Evolutionary conservation across 2,113 vertebrate species (phyloP).

Genomic region (Ovis canadensis): DNA sequence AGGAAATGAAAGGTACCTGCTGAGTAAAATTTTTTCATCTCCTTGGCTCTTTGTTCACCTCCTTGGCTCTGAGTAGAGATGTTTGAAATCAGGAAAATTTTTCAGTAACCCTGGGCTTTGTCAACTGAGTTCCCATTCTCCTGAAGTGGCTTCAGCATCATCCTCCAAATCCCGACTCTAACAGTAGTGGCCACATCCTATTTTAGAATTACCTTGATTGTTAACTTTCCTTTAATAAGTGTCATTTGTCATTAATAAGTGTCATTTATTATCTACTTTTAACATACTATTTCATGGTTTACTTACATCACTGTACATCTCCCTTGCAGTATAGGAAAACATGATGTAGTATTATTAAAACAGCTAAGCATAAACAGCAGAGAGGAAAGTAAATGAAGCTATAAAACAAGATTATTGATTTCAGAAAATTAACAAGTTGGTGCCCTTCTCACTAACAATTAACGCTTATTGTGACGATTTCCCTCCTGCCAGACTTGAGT

Average conservation of each 20-base stretch:
- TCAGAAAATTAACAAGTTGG: conserved; percentile 27
- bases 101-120: background rate
- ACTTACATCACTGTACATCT: background rate
- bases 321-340: background rate
- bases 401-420: conserved; percentile 34
- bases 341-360: background rate
- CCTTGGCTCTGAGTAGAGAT: background rate
- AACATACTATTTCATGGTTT: conserved; percentile 8
- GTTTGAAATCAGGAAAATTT: background rate
- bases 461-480: background rate
- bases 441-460: conserved; percentile 15
- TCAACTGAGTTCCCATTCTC: background rate
- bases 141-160: background rate
- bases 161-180: background rate
- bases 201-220: background rate
- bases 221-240: conserved; percentile 25
- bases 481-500: background rate
- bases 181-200: background rate
- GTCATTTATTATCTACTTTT: background rate
- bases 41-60: conserved; percentile 1
- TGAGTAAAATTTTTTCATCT: conserved; percentile 32
- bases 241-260: background rate
- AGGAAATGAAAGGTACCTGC: conserved; percentile 7
- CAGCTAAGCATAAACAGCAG: conserved; percentile 17
- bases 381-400: conserved; percentile 10